These are phyloP conservation scores for Sitodiplosis mosellana DNA, from an alignment of 1,140 invertebrate genomes.

Conservation along the genomic window DNA sequence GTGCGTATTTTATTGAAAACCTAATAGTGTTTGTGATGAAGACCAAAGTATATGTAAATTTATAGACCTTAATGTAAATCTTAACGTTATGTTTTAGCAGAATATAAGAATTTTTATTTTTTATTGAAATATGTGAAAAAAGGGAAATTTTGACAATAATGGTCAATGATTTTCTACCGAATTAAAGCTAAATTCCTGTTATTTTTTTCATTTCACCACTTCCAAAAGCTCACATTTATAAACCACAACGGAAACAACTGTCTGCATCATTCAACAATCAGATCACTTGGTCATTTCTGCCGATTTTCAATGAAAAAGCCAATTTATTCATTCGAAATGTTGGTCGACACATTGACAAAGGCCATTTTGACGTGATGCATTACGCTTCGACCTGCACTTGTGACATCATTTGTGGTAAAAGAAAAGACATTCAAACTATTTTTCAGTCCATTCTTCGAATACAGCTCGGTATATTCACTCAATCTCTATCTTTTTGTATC, in stretches of 20 bases:
- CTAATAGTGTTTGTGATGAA: not conserved
- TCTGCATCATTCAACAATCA: not conserved
- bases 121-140: no score
- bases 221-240: slow-evolving; percentile 1
- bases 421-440: no score
- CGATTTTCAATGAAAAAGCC: slow-evolving; percentile 2
- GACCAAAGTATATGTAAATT: not conserved
- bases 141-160: no score
- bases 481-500: not conserved
- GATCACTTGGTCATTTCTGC: slow-evolving; percentile 1
- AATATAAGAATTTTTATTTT: no score
- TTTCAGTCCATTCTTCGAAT: no score
- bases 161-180: not conserved
- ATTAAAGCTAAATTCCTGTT: no score
- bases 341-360: not conserved
- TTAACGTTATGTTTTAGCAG: no score
- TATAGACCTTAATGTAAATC: no score
- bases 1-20: no score
- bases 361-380: not conserved
- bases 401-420: not conserved
- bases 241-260: not conserved
- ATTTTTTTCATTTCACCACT: no score
- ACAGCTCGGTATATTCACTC: no score
- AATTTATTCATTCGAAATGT: not conserved
- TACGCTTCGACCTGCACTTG: not conserved